Evolutionary conservation across 2,113 vertebrate species (phyloP), one percentile per base, ranked within the genome.

Genomic region (Syngnathoides biaculeatus): DNA sequence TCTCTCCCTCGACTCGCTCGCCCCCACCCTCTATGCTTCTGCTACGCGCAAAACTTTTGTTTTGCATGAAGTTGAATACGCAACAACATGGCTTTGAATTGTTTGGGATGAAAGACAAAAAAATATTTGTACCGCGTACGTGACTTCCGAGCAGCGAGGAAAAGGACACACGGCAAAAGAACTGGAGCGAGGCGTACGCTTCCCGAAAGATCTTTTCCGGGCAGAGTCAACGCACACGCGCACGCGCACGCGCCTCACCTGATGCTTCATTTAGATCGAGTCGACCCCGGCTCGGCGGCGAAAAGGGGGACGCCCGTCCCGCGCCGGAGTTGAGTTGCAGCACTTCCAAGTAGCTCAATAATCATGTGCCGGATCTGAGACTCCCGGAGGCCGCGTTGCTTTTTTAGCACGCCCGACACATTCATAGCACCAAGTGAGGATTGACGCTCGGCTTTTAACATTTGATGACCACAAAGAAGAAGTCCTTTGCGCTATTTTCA

Each of bases 231-330:
- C 5, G 14, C 52, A 24, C 52, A 6, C 24, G 3, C 14, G 8
- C 12, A 67, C n/a, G n/a, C n/a, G n/a, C n/a, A 65, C 63, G 38
- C 24, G 48, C 47, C 45, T 58, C 84, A 88, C 79, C 82, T 85
- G 88, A 84, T 63, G 73, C 78, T 60, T 69, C 68, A 64, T 75
- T 83, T 65, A 40, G n/a, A n/a, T n/a, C n/a, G n/a, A n/a, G 76
- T 38, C 67, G 68, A 64, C 77, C 71, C 77, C 66, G 24, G 59
- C 74, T 77, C 81, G 73, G 74, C 58, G 73, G 81, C 79, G 70
- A 53, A 72, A 52, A 8, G 64, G 38, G 69, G 22, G 45, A 65
- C 59, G 38, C n/a, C 57, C 52, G 8, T 47, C 70, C 5, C 17
- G 40, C 43, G 30, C 14, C 52, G 9, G 8, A 0, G 17, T 47